Percentiles rank a stretch among this genome's conserved stretches.
These are phyloP conservation scores for Tupiocoris notatus DNA, from an alignment of 2,888 invertebrate species.

Conservation along the genomic window DNA sequence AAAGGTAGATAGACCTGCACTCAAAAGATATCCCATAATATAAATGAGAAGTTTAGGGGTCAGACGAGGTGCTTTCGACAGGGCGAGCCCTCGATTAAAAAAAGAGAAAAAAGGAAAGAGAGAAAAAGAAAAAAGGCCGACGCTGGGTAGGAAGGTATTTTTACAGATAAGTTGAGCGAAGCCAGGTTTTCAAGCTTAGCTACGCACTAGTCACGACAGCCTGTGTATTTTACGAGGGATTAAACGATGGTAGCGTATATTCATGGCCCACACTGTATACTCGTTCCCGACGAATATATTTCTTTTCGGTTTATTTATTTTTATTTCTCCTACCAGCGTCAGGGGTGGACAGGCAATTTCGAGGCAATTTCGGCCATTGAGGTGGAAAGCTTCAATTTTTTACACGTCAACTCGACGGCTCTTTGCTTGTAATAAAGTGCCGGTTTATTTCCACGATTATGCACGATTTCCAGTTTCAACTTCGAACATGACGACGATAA, in stretches of 20 bases:
- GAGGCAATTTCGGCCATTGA: background rate
- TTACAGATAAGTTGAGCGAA: slow-evolving; percentile 30
- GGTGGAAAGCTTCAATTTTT: background rate
- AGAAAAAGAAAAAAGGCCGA: background rate
- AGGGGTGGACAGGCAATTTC: background rate
- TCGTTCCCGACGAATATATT: background rate
- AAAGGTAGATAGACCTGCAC: background rate
- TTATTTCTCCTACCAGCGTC: background rate
- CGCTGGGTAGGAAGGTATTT: slow-evolving; percentile 12
- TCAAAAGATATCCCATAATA: slow-evolving; percentile 8
- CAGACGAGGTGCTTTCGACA: slow-evolving; percentile 14
- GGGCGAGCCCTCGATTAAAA: background rate
- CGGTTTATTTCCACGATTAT: background rate
- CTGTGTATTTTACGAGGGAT: slow-evolving; percentile 37
- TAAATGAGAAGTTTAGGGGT: slow-evolving; percentile 36
- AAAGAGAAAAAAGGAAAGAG: background rate
- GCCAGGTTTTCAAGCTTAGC: slow-evolving; percentile 13
- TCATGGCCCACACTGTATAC: background rate
- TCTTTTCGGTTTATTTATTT: background rate
- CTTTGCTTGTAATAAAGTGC: background rate
- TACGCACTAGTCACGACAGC: background rate
- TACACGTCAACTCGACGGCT: background rate
- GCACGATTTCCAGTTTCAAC: background rate
- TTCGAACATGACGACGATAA: background rate
- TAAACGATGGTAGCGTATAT: slow-evolving; percentile 21